Evolutionary conservation across 2,797 vertebrate species (phyloP).

Genomic region (Vespertilio murinus): DNA sequence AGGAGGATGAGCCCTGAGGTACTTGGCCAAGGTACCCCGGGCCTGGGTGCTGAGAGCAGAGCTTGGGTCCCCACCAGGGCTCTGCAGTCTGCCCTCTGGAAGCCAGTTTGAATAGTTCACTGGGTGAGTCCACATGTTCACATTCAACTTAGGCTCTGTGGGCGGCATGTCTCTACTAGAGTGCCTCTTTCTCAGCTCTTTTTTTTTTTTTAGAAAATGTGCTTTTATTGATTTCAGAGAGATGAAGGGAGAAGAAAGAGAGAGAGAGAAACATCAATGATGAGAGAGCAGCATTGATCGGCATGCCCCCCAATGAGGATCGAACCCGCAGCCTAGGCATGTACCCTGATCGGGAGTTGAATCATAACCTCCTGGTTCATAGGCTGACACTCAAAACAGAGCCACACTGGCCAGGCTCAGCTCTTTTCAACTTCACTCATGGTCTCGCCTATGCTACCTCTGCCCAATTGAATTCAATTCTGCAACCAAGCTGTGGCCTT

Average conservation of each 20-base stretch:
- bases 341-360: too few relatives aligned
- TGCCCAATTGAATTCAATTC: background rate
- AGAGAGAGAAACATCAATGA: too few relatives aligned
- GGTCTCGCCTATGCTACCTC: background rate
- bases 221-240: too few relatives aligned
- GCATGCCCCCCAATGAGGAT: too few relatives aligned
- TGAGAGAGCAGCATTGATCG: too few relatives aligned
- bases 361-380: too few relatives aligned
- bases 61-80: background rate
- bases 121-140: fast-evolving
- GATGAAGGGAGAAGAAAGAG: too few relatives aligned
- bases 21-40: background rate
- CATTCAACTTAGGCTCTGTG: background rate
- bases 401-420: background rate
- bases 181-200: background rate
- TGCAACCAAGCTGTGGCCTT: background rate
- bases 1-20: background rate
- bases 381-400: too few relatives aligned
- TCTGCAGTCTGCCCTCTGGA: background rate
- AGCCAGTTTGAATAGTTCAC: background rate
- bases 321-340: too few relatives aligned
- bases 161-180: background rate
- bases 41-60: background rate
- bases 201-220: too few relatives aligned
- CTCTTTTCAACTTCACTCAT: background rate